phyloP scores from a whole-genome alignment of 2,888 invertebrate genomes.

The Dioctria rufipes region DNA sequence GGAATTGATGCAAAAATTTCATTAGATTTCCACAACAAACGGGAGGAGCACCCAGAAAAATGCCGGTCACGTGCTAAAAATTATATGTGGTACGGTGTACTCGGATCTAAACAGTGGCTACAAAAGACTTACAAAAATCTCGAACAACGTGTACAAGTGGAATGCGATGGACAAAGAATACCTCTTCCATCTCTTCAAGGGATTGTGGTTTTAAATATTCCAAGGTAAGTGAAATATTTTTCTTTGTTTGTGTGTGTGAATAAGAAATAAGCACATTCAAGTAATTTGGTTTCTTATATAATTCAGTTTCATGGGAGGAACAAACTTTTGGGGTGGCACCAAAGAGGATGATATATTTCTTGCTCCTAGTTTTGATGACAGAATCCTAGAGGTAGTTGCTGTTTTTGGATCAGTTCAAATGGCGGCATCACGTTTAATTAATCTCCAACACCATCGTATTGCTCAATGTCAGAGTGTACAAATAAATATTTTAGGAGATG shows the following conservation, averaged over 20 bases:
- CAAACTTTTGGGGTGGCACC: constrained; percentile 98
- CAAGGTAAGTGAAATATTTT: constrained; percentile 74
- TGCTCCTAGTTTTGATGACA: constrained; percentile 95
- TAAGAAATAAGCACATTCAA: neutral
- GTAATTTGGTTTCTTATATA: neutral
- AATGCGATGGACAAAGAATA: constrained; percentile 96
- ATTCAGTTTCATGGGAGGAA: constrained; percentile 95
- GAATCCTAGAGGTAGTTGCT: constrained; percentile 96
- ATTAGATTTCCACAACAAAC: constrained; percentile 95
- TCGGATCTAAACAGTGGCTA: constrained; percentile 82
- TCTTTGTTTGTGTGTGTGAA: neutral
- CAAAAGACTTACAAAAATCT: constrained; percentile 96
- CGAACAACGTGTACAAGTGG: constrained; percentile 94
- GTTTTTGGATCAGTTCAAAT: constrained; percentile 98
- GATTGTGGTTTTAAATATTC: constrained; percentile 96
- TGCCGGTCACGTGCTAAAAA: constrained; percentile 94
- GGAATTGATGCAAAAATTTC: constrained; percentile 98
- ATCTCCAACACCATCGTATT: constrained; percentile 96
- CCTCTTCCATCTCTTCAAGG: constrained; percentile 96
- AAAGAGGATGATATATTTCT: constrained; percentile 93
- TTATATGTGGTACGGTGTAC: constrained; percentile 94
- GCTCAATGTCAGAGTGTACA: constrained; percentile 97
- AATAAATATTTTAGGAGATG: constrained; percentile 94
- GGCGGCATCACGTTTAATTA: constrained; percentile 95
- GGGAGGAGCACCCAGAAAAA: constrained; percentile 97